phyloP scores from a whole-genome alignment of 2,888 invertebrate species.

The Polyploca ridens region DNA sequence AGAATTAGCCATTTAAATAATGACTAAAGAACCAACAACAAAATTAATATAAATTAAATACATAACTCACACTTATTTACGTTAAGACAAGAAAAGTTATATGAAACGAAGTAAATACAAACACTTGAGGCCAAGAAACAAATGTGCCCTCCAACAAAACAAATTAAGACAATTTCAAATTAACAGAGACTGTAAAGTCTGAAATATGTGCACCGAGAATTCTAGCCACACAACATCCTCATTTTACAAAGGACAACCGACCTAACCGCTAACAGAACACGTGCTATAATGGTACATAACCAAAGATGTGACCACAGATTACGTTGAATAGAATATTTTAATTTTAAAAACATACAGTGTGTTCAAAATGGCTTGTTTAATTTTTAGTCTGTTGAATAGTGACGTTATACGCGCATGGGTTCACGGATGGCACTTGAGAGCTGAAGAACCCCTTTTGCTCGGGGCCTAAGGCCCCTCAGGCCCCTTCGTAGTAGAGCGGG shows the following conservation, averaged over 20 bases:
- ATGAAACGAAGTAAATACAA: slow-evolving; percentile 47
- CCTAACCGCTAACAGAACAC: slow-evolving; percentile 49
- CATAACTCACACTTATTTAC: slow-evolving; percentile 4
- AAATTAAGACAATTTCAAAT: slow-evolving; percentile 81
- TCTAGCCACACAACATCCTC: slow-evolving; percentile 54
- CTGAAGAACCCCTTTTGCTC: slow-evolving; percentile 73
- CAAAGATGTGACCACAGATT: slow-evolving; percentile 12
- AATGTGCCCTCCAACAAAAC: slow-evolving; percentile 69
- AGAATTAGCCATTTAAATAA: not conserved
- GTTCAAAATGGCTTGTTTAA: slow-evolving; percentile 2
- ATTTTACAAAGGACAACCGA: slow-evolving; percentile 52
- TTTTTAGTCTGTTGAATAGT: slow-evolving; percentile 44
- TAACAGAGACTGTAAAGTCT: slow-evolving; percentile 73
- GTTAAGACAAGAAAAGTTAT: slow-evolving; percentile 40
- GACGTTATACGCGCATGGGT: slow-evolving; percentile 57
- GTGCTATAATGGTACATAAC: slow-evolving; percentile 38
- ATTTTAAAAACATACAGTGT: not conserved
- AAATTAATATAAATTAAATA: slow-evolving; percentile 7
- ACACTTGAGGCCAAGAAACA: slow-evolving; percentile 62
- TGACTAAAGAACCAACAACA: not conserved
- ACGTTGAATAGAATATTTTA: slow-evolving; percentile 19
- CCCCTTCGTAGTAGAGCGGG: slow-evolving; percentile 63
- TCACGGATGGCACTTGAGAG: slow-evolving; percentile 70
- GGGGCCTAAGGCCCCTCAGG: slow-evolving; percentile 70
- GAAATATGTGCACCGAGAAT: slow-evolving; percentile 63